phyloP scores from a whole-genome alignment of 1,140 invertebrate species.

The Drosophila repletoides region DNA sequence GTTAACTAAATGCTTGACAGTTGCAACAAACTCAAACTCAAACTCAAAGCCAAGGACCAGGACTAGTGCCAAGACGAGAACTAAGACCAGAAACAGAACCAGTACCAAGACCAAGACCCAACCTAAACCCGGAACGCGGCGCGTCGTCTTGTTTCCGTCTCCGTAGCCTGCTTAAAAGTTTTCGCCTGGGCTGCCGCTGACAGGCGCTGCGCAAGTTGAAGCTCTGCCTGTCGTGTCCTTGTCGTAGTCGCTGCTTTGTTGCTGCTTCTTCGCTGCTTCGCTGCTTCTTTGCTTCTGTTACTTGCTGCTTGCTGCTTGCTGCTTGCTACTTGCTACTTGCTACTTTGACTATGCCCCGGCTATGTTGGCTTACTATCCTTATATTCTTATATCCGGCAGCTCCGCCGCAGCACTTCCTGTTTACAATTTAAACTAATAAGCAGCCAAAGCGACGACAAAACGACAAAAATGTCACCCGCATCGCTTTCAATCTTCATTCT shows the following conservation, averaged over 20 bases:
- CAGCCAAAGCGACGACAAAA: slow-evolving; percentile 48
- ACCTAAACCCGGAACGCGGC: too few relatives aligned
- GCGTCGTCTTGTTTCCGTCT: slow-evolving; percentile 14
- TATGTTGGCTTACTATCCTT: too few relatives aligned
- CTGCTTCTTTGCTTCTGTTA: neutral
- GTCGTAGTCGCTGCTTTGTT: slow-evolving; percentile 14
- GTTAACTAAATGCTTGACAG: slow-evolving; percentile 78
- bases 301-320: slow-evolving; percentile 7
- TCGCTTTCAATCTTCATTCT: slow-evolving; percentile 31
- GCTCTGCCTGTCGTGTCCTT: slow-evolving; percentile 16
- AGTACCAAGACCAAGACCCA: neutral
- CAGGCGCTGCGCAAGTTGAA: slow-evolving; percentile 38
- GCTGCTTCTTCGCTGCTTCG: slow-evolving; percentile 2
- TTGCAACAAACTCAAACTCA: slow-evolving; percentile 56
- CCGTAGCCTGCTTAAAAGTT: slow-evolving; percentile 15
- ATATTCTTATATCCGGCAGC: too few relatives aligned
- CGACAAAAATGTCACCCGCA: slow-evolving; percentile 19
- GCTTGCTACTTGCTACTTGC: neutral
- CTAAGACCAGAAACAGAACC: neutral
- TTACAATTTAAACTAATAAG: slow-evolving; percentile 80
- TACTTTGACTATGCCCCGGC: slow-evolving; percentile 15
- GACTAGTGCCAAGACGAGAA: slow-evolving; percentile 36
- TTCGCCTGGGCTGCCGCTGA: slow-evolving; percentile 47
- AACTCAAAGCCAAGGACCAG: too few relatives aligned
- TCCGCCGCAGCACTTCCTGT: slow-evolving; percentile 74